Base-by-base conservation (phyloP, 2,797 vertebrate genomes). In the Bovichtus diacanthus region DNA sequence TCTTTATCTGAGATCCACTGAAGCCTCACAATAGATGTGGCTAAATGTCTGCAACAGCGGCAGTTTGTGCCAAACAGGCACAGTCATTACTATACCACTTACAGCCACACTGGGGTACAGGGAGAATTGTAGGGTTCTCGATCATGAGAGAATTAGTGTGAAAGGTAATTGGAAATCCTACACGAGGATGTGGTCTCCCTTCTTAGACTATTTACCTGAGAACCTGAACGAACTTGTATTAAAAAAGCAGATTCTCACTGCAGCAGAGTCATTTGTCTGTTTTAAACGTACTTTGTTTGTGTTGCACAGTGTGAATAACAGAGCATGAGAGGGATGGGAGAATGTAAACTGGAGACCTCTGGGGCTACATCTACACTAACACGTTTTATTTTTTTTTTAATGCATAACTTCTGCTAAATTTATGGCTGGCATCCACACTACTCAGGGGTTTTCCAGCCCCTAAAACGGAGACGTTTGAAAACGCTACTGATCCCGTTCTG, bases 11-110 rank as follows among this genome's bases (percentile, higher is more conserved):
- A 23, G 23, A 46, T 31, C 19, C 36, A 0, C 16, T n/a, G 19
- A n/a, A 60, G 29, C 39, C 10, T 68, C n/a, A 7, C 27, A 21
- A 21, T 19, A 34, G 11, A 64, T 79, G 25, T 15, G 11, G 36
- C 43, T 18, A 25, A 29, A 55, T 60, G 49, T 34, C 43, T 73
- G 44, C 38, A 60, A n/a, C 31, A 10, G 55, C 36, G 23, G 66
- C 43, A 50, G 43, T 34, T 36, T 53, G 27, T 43, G 29, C 67
- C 39, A 29, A 44, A 34, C 46, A 36, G 19, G 21, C 23, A 3
- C 7, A 7, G 53, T 19, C 31, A 49, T 38, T 9, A 49, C 23
- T 49, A 23, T 2, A 18, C 21, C 31, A 19, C 9, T 53, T 54
- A 10, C 19, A 9, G 44, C 44, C 44, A n/a, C 19, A 53, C 25